Evolutionary conservation across 37 sponge, comb jelly and placozoan genomes (phyloP).

Genomic region (Ephydatia muelleri): DNA sequence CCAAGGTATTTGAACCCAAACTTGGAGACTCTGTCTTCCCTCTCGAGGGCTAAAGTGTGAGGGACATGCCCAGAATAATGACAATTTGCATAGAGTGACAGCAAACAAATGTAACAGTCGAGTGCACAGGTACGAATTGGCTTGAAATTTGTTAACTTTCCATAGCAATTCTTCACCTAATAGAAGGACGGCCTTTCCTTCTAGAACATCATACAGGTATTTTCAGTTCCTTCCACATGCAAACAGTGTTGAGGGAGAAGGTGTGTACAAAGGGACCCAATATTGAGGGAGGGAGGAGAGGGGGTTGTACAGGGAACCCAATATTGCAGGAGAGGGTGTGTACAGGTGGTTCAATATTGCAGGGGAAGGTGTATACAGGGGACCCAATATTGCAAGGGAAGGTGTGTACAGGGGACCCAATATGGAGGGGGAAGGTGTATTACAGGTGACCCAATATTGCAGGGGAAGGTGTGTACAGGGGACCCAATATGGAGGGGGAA

Average conservation of each 20-base stretch:
- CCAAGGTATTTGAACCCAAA: conserved; percentile 76
- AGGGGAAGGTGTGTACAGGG: background rate
- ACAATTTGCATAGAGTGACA: too few species aligned
- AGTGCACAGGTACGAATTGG: too few species aligned
- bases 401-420: background rate
- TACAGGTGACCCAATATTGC: background rate
- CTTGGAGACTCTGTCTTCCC: conserved; percentile 72
- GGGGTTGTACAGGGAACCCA: background rate
- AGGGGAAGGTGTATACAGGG: background rate
- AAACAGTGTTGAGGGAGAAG: too few species aligned
- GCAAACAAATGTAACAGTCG: too few species aligned
- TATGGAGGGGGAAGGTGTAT: background rate
- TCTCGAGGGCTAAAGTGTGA: conserved; percentile 43
- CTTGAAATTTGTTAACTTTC: too few species aligned
- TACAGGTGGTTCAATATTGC: background rate
- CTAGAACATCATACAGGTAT: too few species aligned
- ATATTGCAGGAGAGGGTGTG: background rate
- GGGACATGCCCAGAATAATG: background rate
- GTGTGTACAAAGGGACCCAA: background rate
- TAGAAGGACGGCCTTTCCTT: too few species aligned
- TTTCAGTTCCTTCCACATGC: too few species aligned
- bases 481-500: background rate
- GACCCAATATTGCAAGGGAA: background rate
- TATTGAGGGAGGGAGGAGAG: background rate
- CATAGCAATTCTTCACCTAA: too few species aligned